Base-by-base conservation (phyloP, 64 coral and sea anemone species). In the Montipora sp. region DNA sequence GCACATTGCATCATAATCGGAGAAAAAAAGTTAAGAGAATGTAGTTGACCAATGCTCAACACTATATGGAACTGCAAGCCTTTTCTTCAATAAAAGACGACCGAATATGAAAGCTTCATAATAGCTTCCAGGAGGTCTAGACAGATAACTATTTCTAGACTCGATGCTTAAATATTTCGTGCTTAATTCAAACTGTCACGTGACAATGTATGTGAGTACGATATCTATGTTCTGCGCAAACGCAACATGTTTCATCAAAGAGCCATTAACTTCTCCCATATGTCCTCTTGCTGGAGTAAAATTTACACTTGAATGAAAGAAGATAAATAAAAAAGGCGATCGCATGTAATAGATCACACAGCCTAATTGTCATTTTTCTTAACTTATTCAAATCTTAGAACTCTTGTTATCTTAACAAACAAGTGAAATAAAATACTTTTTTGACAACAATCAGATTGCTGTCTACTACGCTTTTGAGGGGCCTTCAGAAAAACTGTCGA, bases 111-210 rank as follows among this genome's bases (percentile, higher is more conserved):
- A 78, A 3, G 14, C 20, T 49, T 48, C 46, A 15, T 16, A 8
- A 46, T 50, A 15, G 47, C 75, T 19, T 78, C 75, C 75, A 50
- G 75, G 75, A 48, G 75, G 75, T 78, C 75, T 78, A 78, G 75
- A 49, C 75, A 2, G 4, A 16, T 16, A 19, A 15, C 18, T 21
- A 20, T 71, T 3, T 23, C 8, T 21, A 3, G 20, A 11, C 6
- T 71, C 14, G 8, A 18, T 16, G 16, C 63, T 21, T 15, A 12
- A 3, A 3, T 21, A 71, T 23, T 23, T 18, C 20, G 20, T 21
- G 68, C 68, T 5, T 7, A 71, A 71, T 71, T 3, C 68, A n/a
- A 71, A 71, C 19, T 57, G 53, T 57, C 36, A 57, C 11, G 11
- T 11, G 11, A 57, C 6, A 57, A 57, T 11, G 6, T 8, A 57